Base-by-base conservation (phyloP, 2,888 invertebrate species). In the Temnothorax unifasciatus region DNA sequence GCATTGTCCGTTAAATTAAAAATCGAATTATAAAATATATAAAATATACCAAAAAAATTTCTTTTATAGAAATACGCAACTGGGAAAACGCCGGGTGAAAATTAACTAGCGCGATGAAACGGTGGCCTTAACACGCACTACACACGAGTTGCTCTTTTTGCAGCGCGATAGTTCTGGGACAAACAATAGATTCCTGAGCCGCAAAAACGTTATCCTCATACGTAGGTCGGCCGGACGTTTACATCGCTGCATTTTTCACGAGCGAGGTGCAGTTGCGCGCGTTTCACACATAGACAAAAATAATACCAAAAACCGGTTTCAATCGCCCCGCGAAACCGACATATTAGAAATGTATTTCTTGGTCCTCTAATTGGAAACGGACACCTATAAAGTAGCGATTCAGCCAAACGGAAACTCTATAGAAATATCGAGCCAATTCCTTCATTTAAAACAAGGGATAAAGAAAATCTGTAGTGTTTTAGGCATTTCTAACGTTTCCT, bases 141-240 rank as follows among this genome's bases (percentile, higher is more conserved):
- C 18, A 38, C 50, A 21, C 38, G 21, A 50, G 38, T 18, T 52
- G 15, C 41, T 64, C 59, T 71, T 25, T 81, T 81, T 61, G 47
- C 59, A 25, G 5, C 47, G 34, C 11, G 44, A 71, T 59, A 81
- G 71, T 81, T 81, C 29, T 47, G 73, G 47, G 38, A 73, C 79
- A 71, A 59, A 71, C 59, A 61, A 81, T 50, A 81, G 38, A 81
- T 81, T 81, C n/a, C 79, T 81, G 47, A n/a, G 44, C 59, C 73
- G 73, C 47, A 71, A 81, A 81, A 71, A 59, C 54, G 52, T 54
- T 77, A 77, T 77, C 15, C 79, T 59, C 71, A 57, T 73, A 71
- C 34, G 44, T 57, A 47, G 38, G 38, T 59, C 34, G 59, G 47
- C 9, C 29, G 18, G 18, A 71, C 79, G 71, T 79, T 79, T 79